Evolutionary conservation across 2,888 invertebrate genomes (phyloP).

Genomic region (Bugulina stolonifera): DNA sequence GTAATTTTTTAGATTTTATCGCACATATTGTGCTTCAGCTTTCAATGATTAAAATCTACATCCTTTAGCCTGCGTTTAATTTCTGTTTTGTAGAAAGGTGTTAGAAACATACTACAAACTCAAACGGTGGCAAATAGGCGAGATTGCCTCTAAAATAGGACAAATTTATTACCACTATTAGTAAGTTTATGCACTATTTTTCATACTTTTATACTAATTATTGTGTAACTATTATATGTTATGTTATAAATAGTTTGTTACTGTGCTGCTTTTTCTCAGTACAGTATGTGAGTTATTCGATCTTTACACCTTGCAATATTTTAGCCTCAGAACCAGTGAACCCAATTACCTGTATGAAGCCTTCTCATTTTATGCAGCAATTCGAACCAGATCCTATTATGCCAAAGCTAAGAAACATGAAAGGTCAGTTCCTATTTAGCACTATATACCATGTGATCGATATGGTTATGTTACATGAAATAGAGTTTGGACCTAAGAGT

Average conservation of each 20-base stretch:
- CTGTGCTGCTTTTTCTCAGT: too few species aligned
- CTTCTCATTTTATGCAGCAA: constrained; percentile 91
- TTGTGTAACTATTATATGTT: too few species aligned
- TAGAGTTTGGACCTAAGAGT: too few species aligned
- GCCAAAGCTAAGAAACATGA: constrained; percentile 88
- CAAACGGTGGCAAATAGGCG: constrained; percentile 96
- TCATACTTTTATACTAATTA: background rate
- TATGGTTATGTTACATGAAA: too few species aligned
- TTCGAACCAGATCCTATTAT: constrained; percentile 86
- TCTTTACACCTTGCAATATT: too few species aligned
- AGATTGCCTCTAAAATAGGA: constrained; percentile 96
- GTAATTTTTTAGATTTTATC: too few species aligned
- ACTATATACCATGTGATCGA: too few species aligned
- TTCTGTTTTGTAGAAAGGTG: constrained; percentile 61
- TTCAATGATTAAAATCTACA: too few species aligned
- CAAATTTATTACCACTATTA: constrained; percentile 98
- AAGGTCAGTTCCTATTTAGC: constrained; percentile 56
- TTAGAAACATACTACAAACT: constrained; percentile 87
- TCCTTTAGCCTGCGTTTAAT: too few species aligned
- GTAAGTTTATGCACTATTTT: constrained; percentile 57
- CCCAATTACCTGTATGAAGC: constrained; percentile 93
- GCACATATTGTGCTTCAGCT: too few species aligned
- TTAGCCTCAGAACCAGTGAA: constrained; percentile 87
- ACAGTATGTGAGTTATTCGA: too few species aligned
- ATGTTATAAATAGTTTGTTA: too few species aligned